These are phyloP conservation scores for Heteromurus nitidus DNA, from an alignment of 2,888 invertebrate species.

Conservation along the genomic window DNA sequence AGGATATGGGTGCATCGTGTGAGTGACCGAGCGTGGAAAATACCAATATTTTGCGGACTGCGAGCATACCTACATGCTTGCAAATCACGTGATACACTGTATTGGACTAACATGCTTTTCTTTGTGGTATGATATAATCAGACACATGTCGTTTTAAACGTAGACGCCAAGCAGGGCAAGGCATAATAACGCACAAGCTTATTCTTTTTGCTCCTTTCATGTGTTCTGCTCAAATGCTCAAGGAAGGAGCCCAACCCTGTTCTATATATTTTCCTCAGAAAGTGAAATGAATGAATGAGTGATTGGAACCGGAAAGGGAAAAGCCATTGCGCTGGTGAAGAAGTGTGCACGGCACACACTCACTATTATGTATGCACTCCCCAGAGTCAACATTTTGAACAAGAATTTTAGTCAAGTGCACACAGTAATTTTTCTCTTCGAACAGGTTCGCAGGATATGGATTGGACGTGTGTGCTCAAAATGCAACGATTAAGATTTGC, in stretches of 20 bases:
- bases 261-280: not conserved
- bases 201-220: constrained; percentile 1
- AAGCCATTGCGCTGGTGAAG: no score
- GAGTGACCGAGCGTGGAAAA: not conserved
- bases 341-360: no score
- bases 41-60: not conserved
- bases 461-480: no score
- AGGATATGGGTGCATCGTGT: not conserved
- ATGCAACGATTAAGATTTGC: constrained; percentile 26
- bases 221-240: constrained; percentile 21
- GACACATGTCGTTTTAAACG: no score
- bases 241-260: not conserved
- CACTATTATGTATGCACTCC: no score
- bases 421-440: no score
- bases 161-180: no score
- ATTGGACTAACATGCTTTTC: not conserved
- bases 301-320: constrained; percentile 33
- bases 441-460: no score
- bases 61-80: no score
- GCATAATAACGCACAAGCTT: no score
- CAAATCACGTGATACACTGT: no score
- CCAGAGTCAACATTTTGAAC: not conserved
- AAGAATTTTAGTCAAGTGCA: no score
- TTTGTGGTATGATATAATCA: not conserved
- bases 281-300: constrained; percentile 15